Evolutionary conservation across 2,797 vertebrate genomes (phyloP).

Genomic region (Perodicticus potto): DNA sequence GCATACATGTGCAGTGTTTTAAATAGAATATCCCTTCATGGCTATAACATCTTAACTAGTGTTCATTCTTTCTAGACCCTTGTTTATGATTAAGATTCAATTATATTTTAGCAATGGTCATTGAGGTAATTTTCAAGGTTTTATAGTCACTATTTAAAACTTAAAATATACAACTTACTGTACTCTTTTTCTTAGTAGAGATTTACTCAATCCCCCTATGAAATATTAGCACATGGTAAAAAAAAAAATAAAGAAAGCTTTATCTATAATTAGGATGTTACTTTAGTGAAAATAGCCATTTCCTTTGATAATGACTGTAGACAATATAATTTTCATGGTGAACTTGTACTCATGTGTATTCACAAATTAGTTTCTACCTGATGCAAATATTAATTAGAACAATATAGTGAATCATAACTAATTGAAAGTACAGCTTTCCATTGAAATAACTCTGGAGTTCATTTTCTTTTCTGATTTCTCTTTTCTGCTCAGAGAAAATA

Average conservation of each 20-base stretch:
- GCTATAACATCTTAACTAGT: slow-evolving; percentile 74
- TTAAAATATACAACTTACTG: slow-evolving; percentile 47
- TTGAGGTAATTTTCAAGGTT: not conserved
- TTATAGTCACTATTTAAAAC: slow-evolving; percentile 62
- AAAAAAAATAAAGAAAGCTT: slow-evolving; percentile 42
- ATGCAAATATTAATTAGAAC: not conserved
- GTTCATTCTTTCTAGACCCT: slow-evolving; percentile 63
- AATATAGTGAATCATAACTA: not conserved
- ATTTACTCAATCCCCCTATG: slow-evolving; percentile 48
- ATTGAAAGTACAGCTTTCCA: not conserved
- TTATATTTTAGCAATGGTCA: slow-evolving; percentile 69
- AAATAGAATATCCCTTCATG: not conserved
- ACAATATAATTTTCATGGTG: not conserved
- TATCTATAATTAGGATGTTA: not conserved
- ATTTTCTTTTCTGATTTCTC: not conserved
- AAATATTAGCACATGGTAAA: not conserved
- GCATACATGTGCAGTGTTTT: not conserved
- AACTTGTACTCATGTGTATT: not conserved
- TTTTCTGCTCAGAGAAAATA: not conserved
- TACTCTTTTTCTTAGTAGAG: slow-evolving; percentile 62
- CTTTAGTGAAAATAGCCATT: not conserved
- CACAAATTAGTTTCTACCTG: not conserved
- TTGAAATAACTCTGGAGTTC: not conserved
- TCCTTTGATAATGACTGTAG: not conserved
- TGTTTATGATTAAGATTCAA: slow-evolving; percentile 75